phyloP scores from a whole-genome alignment of 2,888 invertebrate genomes.

The Idaea straminata region DNA sequence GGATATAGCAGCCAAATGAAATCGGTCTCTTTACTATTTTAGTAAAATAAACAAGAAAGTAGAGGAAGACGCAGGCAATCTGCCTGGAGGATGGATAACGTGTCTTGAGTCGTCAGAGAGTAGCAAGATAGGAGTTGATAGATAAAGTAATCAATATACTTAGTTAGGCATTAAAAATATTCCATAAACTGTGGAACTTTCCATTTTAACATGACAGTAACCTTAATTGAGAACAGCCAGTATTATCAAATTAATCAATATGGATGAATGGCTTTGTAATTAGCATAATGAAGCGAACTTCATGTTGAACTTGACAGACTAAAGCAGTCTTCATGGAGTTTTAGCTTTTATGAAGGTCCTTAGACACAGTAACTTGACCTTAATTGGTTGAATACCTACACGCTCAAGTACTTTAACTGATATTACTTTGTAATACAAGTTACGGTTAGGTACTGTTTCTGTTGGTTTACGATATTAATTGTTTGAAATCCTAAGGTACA shows the following conservation, averaged over 20 bases:
- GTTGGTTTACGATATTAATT: not conserved
- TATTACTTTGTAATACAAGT: not conserved
- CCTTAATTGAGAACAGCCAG: not conserved
- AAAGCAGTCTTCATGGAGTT: not conserved
- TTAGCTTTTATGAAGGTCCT: not conserved
- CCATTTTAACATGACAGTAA: not conserved
- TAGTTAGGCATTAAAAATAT: not conserved
- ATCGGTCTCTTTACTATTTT: not conserved
- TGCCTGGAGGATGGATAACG: no score
- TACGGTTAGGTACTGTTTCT: not conserved
- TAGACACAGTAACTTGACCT: conserved; percentile 1
- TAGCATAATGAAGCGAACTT: not conserved
- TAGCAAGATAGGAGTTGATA: not conserved
- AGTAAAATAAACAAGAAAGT: no score
- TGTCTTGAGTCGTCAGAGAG: no score
- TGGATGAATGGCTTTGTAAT: not conserved
- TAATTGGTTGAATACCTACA: not conserved
- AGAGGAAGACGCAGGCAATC: no score
- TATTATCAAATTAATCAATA: not conserved
- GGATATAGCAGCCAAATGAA: not conserved
- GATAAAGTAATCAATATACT: not conserved
- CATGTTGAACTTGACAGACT: not conserved
- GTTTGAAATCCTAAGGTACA: not conserved
- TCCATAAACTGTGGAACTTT: not conserved
- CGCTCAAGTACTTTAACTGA: not conserved